Percentiles rank a stretch among this genome's conserved stretches.
Evolutionary conservation across 2,888 invertebrate species (phyloP).

Genomic region (Creontiades dilutus): DNA sequence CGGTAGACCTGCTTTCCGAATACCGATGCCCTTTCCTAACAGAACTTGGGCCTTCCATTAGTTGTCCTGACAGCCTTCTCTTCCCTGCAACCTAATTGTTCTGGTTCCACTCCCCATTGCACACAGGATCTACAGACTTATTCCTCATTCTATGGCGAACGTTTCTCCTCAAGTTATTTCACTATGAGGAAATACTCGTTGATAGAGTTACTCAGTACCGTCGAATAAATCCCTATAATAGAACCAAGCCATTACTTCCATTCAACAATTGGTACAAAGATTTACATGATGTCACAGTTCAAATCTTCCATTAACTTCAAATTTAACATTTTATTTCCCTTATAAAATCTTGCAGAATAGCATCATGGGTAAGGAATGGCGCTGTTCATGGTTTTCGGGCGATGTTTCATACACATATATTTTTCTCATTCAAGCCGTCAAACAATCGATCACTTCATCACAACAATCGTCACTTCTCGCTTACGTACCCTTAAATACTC

Average conservation of each 20-base stretch:
- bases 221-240: not conserved
- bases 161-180: not conserved
- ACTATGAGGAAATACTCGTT: not conserved
- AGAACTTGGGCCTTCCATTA: not conserved
- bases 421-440: too few species aligned
- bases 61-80: conserved; percentile 36
- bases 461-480: too few species aligned
- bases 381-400: too few species aligned
- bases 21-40: conserved; percentile 18
- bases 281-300: too few species aligned
- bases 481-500: too few species aligned
- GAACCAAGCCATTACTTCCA: not conserved
- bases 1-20: not conserved
- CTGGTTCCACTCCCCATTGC: conserved; percentile 14
- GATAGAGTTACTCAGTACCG: not conserved
- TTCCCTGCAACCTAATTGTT: conserved; percentile 12
- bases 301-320: too few species aligned
- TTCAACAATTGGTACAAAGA: not conserved
- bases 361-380: too few species aligned
- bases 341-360: too few species aligned
- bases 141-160: not conserved
- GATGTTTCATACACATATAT: too few species aligned
- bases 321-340: too few species aligned
- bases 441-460: too few species aligned
- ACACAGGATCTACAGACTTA: conserved; percentile 1